Conservation (phyloP, 2,797 vertebrate species). For the Molossus molossus region DNA sequence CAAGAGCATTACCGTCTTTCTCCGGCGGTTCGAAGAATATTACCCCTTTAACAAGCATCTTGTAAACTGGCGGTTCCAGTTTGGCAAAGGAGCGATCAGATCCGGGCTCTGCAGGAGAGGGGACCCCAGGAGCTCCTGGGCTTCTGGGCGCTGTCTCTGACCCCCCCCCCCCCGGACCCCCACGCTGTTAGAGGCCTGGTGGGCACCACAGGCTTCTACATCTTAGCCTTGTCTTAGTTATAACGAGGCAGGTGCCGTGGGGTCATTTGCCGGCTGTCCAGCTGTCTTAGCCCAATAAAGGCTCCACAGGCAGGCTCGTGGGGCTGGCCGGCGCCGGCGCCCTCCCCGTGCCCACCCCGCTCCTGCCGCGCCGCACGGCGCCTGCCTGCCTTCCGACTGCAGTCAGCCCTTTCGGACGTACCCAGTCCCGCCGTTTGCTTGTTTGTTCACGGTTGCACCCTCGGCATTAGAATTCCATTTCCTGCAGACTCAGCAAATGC, state of each 20-base stretch:
- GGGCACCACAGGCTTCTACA: fast-evolving
- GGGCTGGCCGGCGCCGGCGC: fast-evolving
- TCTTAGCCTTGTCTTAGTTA: fast-evolving
- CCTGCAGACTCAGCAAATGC: too few species aligned
- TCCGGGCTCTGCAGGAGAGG: background rate
- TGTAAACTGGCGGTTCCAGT: background rate
- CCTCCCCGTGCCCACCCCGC: fast-evolving
- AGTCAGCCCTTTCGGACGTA: background rate
- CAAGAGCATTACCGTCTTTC: fast-evolving
- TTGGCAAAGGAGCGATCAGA: background rate
- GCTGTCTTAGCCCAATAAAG: fast-evolving
- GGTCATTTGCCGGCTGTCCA: background rate
- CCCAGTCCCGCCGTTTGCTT: background rate
- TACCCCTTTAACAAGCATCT: background rate
- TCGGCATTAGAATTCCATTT: fast-evolving
- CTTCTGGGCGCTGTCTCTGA: background rate
- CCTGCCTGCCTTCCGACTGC: fast-evolving
- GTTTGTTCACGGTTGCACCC: fast-evolving
- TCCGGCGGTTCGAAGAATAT: fast-evolving
- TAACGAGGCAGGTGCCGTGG: fast-evolving
- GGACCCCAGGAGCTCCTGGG: fast-evolving
- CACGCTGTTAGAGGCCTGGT: background rate
- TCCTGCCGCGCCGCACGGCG: fast-evolving
- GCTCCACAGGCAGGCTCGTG: fast-evolving
- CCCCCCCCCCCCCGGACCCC: fast-evolving